These are phyloP conservation scores for Agapornis canus DNA, from an alignment of 2,797 vertebrate genomes.

Conservation along the genomic window DNA sequence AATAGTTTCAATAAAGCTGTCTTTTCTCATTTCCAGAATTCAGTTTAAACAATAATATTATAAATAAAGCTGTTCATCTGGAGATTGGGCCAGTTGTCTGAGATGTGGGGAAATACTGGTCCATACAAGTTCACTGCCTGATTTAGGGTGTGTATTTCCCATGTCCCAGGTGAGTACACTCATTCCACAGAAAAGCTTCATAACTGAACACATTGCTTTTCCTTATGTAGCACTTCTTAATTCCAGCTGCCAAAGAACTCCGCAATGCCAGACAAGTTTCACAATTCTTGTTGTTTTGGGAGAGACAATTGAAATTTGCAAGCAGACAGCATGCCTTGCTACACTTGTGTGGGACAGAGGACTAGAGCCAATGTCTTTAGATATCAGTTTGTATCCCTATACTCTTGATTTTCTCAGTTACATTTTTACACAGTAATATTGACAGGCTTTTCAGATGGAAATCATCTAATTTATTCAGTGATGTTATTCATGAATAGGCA, in stretches of 20 bases:
- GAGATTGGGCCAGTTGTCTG: background rate
- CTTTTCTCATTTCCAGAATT: background rate
- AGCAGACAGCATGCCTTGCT: background rate
- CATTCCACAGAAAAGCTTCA: background rate
- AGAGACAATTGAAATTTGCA: background rate
- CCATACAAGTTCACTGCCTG: background rate
- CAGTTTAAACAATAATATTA: background rate
- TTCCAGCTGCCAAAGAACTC: background rate
- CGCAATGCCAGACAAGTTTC: background rate
- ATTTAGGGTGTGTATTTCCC: background rate
- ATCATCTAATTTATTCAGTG: background rate
- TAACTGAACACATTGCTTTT: background rate
- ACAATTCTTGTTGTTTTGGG: background rate
- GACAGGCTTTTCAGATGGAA: background rate
- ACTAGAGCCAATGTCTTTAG: background rate
- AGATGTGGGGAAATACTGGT: background rate
- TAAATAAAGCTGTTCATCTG: background rate
- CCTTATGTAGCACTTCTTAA: background rate
- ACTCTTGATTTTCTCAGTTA: background rate
- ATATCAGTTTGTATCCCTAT: background rate
- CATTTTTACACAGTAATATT: background rate
- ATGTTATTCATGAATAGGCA: background rate
- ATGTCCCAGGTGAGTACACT: background rate
- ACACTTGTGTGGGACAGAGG: background rate
- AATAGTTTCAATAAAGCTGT: background rate